Conservation (phyloP, 2,797 vertebrate genomes). For the Protosalanx chinensis region DNA sequence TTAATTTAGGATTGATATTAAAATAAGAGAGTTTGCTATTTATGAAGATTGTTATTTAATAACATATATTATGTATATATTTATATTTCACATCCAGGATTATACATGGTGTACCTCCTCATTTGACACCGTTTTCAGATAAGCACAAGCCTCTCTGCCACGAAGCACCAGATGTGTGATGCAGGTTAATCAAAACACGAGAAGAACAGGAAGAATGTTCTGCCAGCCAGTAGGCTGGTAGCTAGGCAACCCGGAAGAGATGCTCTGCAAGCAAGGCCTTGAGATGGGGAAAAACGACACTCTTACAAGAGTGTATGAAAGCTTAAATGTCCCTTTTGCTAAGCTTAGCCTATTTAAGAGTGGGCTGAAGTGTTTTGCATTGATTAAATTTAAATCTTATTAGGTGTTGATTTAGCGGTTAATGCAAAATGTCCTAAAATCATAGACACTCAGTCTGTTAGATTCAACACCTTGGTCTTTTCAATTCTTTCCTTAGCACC, state of each 20-base stretch:
- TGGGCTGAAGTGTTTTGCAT: conserved; percentile 10
- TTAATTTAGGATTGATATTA: not conserved
- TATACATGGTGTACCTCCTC: not conserved
- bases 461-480: too few relatives aligned
- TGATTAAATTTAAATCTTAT: not conserved
- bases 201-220: conserved; percentile 55
- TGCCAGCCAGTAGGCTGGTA: conserved; percentile 65
- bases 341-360: conserved; percentile 8
- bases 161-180: conserved; percentile 51
- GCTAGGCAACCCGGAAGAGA: conserved; percentile 72
- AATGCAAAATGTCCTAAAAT: not conserved
- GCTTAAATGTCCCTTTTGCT: conserved; percentile 17
- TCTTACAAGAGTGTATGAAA: conserved; percentile 45
- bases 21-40: not conserved
- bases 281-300: conserved; percentile 48
- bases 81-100: too few relatives aligned
- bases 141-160: conserved; percentile 28
- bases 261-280: conserved; percentile 64
- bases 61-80: too few relatives aligned
- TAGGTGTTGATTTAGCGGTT: not conserved
- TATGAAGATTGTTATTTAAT: not conserved
- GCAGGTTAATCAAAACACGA: conserved; percentile 61
- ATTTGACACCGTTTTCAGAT: not conserved
- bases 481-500: not conserved
- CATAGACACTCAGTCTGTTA: too few relatives aligned